These are phyloP conservation scores for Papilio helenus DNA, from an alignment of 1,140 invertebrate species.

Conservation along the genomic window DNA sequence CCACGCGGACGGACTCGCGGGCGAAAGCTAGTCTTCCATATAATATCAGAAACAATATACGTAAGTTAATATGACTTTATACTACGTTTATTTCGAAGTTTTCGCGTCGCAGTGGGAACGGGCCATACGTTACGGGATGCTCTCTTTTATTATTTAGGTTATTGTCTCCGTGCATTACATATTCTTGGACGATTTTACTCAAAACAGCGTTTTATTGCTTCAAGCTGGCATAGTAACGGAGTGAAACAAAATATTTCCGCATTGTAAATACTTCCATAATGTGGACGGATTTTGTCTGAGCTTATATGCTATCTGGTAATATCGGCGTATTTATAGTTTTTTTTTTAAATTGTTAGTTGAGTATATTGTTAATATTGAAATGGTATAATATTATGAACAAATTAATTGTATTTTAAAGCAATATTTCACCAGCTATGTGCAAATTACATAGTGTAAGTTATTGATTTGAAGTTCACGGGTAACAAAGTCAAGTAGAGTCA, in stretches of 20 bases:
- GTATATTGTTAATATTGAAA: neutral
- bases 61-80: slow-evolving; percentile 16
- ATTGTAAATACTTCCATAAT: neutral
- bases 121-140: neutral
- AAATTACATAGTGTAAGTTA: slow-evolving; percentile 8
- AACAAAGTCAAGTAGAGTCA: slow-evolving; percentile 20
- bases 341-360: too few relatives aligned
- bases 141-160: slow-evolving; percentile 25
- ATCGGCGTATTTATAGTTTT: neutral
- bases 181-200: neutral
- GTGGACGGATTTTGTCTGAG: neutral
- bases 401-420: neutral
- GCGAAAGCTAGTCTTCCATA: too few relatives aligned
- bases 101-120: slow-evolving; percentile 14
- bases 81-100: neutral
- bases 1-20: too few relatives aligned
- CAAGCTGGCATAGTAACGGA: neutral
- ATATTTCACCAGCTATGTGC: neutral
- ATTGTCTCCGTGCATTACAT: slow-evolving; percentile 17
- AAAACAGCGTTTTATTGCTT: neutral
- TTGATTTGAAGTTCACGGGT: slow-evolving; percentile 8
- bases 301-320: too few relatives aligned
- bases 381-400: neutral
- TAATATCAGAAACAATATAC: neutral
- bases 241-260: neutral